A percentile compares a stretch with the other conserved stretches of the same genome.
These are phyloP conservation scores for Argyra leucocephala DNA, from an alignment of 2,888 invertebrate species.

Conservation along the genomic window DNA sequence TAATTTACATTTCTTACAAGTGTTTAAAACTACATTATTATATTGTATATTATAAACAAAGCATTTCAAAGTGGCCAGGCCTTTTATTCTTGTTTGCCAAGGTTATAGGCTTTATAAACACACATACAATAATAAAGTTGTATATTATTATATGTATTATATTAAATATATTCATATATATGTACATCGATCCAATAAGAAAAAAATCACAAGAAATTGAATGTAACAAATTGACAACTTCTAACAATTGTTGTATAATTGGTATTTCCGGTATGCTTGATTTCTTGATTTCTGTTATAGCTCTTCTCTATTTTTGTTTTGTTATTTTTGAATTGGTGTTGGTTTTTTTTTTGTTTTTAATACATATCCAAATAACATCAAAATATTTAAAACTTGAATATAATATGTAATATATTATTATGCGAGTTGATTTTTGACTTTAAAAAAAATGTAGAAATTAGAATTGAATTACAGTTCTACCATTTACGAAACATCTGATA, in stretches of 20 bases:
- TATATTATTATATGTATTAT: not conserved
- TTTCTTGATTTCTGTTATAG: not conserved
- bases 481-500: no score
- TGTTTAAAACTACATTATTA: not conserved
- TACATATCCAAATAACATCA: no score
- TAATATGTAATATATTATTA: no score
- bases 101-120: not conserved
- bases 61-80: not conserved
- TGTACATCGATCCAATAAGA: no score
- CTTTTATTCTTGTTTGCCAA: not conserved
- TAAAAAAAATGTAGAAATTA: no score
- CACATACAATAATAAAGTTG: not conserved
- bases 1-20: not conserved
- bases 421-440: no score
- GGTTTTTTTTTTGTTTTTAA: not conserved
- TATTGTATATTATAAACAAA: not conserved
- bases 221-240: not conserved
- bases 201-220: no score
- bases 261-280: not conserved
- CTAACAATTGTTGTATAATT: not conserved
- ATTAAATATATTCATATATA: not conserved
- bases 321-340: not conserved
- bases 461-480: no score
- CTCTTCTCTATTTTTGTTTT: not conserved
- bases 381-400: no score